phyloP scores from a whole-genome alignment of 2,888 invertebrate species.

The Archaeoteleia sp. region DNA sequence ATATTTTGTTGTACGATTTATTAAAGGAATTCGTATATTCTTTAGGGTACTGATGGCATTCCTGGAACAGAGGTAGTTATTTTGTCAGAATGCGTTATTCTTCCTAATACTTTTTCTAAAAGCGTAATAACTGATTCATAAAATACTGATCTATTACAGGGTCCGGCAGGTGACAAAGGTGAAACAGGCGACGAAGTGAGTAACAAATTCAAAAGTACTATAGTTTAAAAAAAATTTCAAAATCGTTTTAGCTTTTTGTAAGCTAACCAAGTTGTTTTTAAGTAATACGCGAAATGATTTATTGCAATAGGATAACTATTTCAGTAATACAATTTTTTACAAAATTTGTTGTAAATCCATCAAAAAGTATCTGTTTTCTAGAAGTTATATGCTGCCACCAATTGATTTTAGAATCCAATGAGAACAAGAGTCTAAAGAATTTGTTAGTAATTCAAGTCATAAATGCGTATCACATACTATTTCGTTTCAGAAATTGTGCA shows the following conservation, averaged over 20 bases:
- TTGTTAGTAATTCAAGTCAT: constrained; percentile 13
- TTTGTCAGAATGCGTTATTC: no score
- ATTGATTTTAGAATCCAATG: constrained; percentile 27
- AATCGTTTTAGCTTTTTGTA: not conserved
- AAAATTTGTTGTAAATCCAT: no score
- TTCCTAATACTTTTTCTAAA: constrained; percentile 2
- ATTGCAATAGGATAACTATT: no score
- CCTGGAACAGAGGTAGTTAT: constrained; percentile 94
- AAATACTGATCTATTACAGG: no score
- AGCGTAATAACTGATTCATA: no score
- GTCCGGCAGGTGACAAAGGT: constrained; percentile 93
- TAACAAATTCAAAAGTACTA: no score
- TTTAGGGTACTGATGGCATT: constrained; percentile 94
- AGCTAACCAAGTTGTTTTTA: constrained; percentile 2
- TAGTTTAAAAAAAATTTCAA: not conserved
- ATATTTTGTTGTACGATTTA: not conserved
- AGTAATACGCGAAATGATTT: no score
- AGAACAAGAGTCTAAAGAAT: constrained; percentile 11
- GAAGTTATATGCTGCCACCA: constrained; percentile 62
- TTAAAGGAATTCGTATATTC: constrained; percentile 58
- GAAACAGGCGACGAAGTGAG: constrained; percentile 89
- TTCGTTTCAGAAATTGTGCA: constrained; percentile 26
- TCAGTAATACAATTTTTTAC: no score
- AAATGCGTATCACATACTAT: constrained; percentile 9
- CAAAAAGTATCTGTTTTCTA: no score